Percentiles rank a stretch among this genome's conserved stretches.
Conservation (phyloP, 2,888 invertebrate genomes). For the Epistrophe eligans region DNA sequence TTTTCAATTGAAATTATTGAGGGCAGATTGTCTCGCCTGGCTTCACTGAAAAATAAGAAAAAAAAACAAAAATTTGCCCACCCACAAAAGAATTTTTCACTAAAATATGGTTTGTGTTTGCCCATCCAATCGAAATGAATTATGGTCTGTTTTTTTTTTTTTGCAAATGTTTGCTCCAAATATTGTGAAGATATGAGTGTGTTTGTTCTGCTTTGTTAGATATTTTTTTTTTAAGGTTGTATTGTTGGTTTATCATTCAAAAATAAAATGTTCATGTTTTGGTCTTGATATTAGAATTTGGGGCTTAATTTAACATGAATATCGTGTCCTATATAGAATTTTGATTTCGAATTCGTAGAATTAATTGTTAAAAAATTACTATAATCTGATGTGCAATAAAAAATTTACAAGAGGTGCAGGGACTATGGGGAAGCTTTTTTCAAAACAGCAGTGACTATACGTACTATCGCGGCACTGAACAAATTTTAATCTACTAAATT, state of each 20-base stretch:
- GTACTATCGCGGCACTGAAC: no score
- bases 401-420: no score
- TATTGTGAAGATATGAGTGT: not conserved
- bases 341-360: not conserved
- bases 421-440: no score
- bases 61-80: not conserved
- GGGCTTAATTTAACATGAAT: not conserved
- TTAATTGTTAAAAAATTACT: no score
- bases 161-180: not conserved
- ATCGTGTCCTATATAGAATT: not conserved
- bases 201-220: not conserved
- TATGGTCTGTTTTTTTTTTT: constrained; percentile 5
- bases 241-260: not conserved
- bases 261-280: not conserved
- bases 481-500: no score
- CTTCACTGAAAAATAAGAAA: not conserved
- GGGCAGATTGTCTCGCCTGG: constrained; percentile 37
- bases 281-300: not conserved
- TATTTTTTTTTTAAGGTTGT: not conserved
- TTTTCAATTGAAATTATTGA: constrained; percentile 28
- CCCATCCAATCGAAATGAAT: constrained; percentile 19
- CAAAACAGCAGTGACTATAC: no score
- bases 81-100: constrained; percentile 2
- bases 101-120: constrained; percentile 34
- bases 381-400: no score